Evolutionary conservation across 2,797 vertebrate species (phyloP), one percentile per base, ranked within the genome.

Genomic region (Acropternis orthonyx): DNA sequence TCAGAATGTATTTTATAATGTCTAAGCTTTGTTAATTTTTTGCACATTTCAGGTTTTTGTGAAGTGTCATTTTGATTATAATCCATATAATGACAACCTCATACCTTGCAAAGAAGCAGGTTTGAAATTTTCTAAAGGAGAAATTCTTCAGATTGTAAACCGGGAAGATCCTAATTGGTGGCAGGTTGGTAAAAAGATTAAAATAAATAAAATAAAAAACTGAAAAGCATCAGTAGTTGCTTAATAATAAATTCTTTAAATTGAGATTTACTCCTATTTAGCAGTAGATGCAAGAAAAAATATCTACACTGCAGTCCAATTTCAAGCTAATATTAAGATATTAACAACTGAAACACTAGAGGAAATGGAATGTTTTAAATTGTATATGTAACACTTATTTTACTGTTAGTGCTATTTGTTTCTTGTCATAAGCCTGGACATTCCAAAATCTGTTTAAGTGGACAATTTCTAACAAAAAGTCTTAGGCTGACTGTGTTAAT

Each of bases 71-170:
- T 99, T 99, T 97, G 99, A 99, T 98, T 99, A 99, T 92, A 99
- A 99, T 97, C 99, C 99, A 12, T 98, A 98, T 91, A 98, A 98
- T 20, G 99, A 99, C 98, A 99, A 98, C 96, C 96, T 99, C 97
- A 99, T 99, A 94, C 99, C 99, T 69, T 99, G 99, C 97, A 99
- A 99, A 98, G 99, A 99, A 96, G 99, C 99, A 46, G 99, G 99
- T 55, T 97, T 99, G 95, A 98, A 98, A 80, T 99, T 99, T 97
- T 98, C 98, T 89, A 99, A 98, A 97, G 99, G 99, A 97, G 99
- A 99, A 96, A 98, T 99, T 97, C 98, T 99, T 95, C 99, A 99
- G 95, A 98, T 99, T 65, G 99, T 99, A 76, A 99, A 99, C 97
- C 98, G 98, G 90, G 99, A 99, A 97, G 99, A 99, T 97, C 97